Evolutionary conservation across 2,888 invertebrate genomes (phyloP).

Genomic region (Platypus cylindrus): DNA sequence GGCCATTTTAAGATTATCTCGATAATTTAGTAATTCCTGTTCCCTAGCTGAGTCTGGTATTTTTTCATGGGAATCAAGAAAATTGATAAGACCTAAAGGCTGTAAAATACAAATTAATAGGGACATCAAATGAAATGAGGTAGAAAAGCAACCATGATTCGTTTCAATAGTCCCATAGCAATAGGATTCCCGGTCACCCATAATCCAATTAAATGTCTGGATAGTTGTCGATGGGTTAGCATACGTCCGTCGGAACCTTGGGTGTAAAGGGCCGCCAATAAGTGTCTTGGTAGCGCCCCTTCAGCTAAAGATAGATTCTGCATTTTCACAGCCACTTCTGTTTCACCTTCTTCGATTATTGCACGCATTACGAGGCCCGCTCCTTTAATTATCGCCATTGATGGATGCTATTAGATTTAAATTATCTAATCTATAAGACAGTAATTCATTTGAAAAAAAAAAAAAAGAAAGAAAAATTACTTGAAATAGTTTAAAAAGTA

Average conservation of each 20-base stretch:
- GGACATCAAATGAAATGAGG: neutral
- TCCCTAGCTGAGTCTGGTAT: constrained; percentile 65
- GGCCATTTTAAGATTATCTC: constrained; percentile 93
- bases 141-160: constrained; percentile 63
- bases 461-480: constrained; percentile 33
- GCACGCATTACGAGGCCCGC: constrained; percentile 96
- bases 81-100: constrained; percentile 85
- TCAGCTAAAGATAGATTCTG: constrained; percentile 92
- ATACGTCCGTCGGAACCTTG: constrained; percentile 66
- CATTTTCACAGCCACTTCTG: constrained; percentile 86
- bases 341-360: constrained; percentile 91
- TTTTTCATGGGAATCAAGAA: constrained; percentile 75
- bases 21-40: constrained; percentile 57
- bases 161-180: constrained; percentile 70
- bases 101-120: constrained; percentile 31
- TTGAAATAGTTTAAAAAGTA: constrained; percentile 85
- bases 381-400: constrained; percentile 95
- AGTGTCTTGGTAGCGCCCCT: constrained; percentile 87
- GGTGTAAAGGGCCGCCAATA: constrained; percentile 81
- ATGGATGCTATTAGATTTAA: constrained; percentile 62
- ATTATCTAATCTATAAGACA: too few relatives aligned
- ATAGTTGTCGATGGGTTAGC: constrained; percentile 80
- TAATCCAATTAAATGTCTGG: constrained; percentile 83
- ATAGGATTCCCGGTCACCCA: constrained; percentile 94
- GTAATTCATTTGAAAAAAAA: too few relatives aligned